phyloP scores from a whole-genome alignment of 2,797 vertebrate species.

The Telmatherina bonti region DNA sequence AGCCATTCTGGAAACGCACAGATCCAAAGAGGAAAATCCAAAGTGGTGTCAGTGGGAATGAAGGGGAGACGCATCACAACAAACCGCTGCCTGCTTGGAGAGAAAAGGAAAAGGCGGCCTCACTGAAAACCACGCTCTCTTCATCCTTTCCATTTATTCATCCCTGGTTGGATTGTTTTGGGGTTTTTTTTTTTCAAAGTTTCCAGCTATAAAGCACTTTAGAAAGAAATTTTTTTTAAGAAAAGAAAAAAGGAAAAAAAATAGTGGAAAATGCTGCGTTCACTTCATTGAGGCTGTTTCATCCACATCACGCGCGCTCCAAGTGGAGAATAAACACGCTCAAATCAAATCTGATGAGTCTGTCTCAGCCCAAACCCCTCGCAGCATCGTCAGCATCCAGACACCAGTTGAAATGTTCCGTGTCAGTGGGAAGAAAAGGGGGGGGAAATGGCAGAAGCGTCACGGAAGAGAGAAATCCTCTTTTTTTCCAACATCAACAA shows the following conservation, averaged over 20 bases:
- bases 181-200: too few relatives aligned
- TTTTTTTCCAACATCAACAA: slow-evolving; percentile 5
- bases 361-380: slow-evolving; percentile 44
- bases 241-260: neutral
- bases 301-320: slow-evolving; percentile 38
- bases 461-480: slow-evolving; percentile 16
- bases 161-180: slow-evolving; percentile 46
- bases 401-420: slow-evolving; percentile 72
- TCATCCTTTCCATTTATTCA: slow-evolving; percentile 64
- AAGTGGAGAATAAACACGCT: slow-evolving; percentile 23
- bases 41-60: slow-evolving; percentile 81
- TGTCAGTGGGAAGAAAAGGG: slow-evolving; percentile 4
- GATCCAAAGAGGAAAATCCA: slow-evolving; percentile 88
- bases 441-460: neutral
- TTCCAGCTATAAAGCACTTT: slow-evolving; percentile 33
- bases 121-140: slow-evolving; percentile 55
- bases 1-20: slow-evolving; percentile 92
- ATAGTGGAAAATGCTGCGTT: slow-evolving; percentile 20
- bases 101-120: slow-evolving; percentile 39
- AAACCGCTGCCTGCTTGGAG: slow-evolving; percentile 58
- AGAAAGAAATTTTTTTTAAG: neutral
- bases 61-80: slow-evolving; percentile 86
- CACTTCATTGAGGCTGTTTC: slow-evolving; percentile 55
- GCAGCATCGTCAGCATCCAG: slow-evolving; percentile 59
- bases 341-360: slow-evolving; percentile 38